phyloP scores from a whole-genome alignment of 2,113 vertebrate genomes.

The Indri indri region DNA sequence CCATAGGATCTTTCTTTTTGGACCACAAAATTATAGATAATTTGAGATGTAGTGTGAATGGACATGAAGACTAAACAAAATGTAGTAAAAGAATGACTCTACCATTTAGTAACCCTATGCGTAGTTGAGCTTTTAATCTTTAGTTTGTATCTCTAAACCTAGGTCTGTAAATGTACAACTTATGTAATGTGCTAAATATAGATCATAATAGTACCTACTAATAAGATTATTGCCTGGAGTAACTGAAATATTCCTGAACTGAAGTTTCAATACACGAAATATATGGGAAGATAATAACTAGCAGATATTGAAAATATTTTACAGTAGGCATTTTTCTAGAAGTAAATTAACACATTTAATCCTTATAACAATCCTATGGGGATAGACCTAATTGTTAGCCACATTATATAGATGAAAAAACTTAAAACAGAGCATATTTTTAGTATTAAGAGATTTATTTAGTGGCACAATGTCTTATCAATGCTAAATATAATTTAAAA shows the following conservation, averaged over 20 bases:
- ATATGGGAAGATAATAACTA: background rate
- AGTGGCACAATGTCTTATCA: background rate
- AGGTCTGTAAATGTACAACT: background rate
- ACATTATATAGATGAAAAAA: background rate
- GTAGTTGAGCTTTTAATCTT: background rate
- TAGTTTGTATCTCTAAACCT: background rate
- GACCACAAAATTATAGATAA: background rate
- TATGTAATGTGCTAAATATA: background rate
- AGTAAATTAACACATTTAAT: background rate
- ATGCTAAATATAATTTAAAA: background rate
- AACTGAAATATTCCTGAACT: background rate
- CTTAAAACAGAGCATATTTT: background rate
- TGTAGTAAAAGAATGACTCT: background rate
- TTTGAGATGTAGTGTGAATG: background rate
- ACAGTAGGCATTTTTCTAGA: background rate
- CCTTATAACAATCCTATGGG: background rate
- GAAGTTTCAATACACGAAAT: background rate
- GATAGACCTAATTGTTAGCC: background rate
- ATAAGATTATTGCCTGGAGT: background rate
- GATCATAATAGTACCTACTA: background rate
- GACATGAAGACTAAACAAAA: background rate
- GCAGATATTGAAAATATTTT: background rate
- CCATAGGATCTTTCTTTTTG: background rate
- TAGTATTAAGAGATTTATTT: background rate
- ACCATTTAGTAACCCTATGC: background rate